Percentiles rank a stretch among this genome's conserved stretches.
These are phyloP conservation scores for Gambelia wislizenii DNA, from an alignment of 2,797 vertebrate genomes.

Conservation along the genomic window DNA sequence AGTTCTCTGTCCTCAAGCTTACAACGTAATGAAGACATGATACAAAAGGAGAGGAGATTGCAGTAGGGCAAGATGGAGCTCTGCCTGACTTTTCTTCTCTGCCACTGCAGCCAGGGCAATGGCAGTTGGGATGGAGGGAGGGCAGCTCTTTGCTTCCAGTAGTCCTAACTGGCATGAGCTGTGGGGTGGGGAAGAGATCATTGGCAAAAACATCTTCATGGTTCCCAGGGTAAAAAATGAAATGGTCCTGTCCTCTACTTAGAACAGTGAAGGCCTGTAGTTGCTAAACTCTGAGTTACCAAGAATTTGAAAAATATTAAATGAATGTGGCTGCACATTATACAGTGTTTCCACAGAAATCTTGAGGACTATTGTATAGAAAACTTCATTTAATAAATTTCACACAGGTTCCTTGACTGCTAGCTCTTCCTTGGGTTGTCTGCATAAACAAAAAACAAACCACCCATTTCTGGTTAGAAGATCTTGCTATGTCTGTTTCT, in stretches of 20 bases:
- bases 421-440: slow-evolving; percentile 45
- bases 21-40: too few species aligned
- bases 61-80: too few species aligned
- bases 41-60: too few species aligned
- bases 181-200: neutral
- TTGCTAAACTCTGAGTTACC: neutral
- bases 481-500: neutral
- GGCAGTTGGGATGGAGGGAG: too few species aligned
- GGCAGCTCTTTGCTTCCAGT: neutral
- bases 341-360: slow-evolving; percentile 2
- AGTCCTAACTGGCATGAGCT: neutral
- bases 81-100: too few species aligned
- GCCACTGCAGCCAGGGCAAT: too few species aligned
- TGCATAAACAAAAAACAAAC: slow-evolving; percentile 35
- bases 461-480: neutral
- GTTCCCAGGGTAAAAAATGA: neutral
- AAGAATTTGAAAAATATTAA: neutral
- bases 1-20: too few species aligned
- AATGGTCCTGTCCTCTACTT: neutral
- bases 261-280: neutral
- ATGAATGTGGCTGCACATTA: neutral
- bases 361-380: neutral
- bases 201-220: too few species aligned
- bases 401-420: neutral
- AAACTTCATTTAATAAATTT: slow-evolving; percentile 24